phyloP scores from a whole-genome alignment of 2,797 vertebrate genomes.

The Dallia pectoralis region DNA sequence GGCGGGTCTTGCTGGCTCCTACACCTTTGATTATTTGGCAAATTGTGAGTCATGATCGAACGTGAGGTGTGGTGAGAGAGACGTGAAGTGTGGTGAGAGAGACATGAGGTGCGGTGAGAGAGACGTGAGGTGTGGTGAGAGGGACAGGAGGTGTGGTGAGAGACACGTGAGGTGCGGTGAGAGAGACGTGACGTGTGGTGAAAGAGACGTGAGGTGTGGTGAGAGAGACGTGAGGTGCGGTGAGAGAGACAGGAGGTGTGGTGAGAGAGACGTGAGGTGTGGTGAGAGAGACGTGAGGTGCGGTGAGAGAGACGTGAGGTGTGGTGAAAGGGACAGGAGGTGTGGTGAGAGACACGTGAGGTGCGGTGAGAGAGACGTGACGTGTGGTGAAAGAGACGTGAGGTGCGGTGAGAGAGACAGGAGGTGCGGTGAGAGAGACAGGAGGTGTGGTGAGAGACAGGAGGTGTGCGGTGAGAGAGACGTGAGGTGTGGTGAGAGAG shows the following conservation, averaged over 20 bases:
- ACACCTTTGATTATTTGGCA: conserved; percentile 41
- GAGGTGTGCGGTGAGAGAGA: background rate
- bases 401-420: background rate
- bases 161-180: conserved; percentile 16
- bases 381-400: background rate
- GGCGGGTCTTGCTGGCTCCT: too few species aligned
- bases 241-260: conserved; percentile 13
- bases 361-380: background rate
- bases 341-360: background rate
- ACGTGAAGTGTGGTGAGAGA: background rate
- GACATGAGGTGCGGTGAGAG: background rate
- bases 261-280: conserved; percentile 21
- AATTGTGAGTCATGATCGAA: conserved; percentile 63
- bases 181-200: conserved; percentile 5
- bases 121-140: background rate
- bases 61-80: too few species aligned
- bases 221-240: conserved; percentile 1
- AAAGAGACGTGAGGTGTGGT: background rate
- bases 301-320: conserved; percentile 7
- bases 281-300: background rate
- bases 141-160: background rate
- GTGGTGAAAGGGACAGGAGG: too few species aligned
- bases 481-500: conserved; percentile 1
- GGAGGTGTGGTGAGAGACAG: conserved; percentile 20
- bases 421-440: background rate